These are phyloP conservation scores for Xiphydria camelus DNA, from an alignment of 2,888 invertebrate species.

Conservation along the genomic window DNA sequence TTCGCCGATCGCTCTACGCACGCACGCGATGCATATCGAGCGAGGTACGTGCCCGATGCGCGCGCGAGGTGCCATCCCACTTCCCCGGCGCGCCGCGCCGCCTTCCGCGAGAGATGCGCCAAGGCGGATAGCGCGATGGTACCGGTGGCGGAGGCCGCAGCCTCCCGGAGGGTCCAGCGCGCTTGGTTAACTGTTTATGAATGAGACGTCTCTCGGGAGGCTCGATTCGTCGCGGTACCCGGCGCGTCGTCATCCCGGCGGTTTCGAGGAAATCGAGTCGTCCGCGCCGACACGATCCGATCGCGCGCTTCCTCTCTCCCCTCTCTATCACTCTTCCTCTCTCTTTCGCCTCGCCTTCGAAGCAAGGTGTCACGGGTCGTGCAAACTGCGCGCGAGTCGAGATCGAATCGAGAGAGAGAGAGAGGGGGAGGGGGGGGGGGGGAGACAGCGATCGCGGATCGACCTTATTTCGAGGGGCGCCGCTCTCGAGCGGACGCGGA, in stretches of 20 bases:
- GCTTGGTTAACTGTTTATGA: slow-evolving; percentile 30
- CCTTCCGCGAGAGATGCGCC: too few relatives aligned
- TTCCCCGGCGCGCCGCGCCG: slow-evolving; percentile 14
- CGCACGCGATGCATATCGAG: too few relatives aligned
- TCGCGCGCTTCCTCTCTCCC: slow-evolving; percentile 19
- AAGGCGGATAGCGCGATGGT: too few relatives aligned
- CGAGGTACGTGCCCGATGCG: slow-evolving; percentile 29
- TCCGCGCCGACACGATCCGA: neutral
- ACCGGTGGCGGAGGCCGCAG: too few relatives aligned
- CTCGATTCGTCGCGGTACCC: slow-evolving; percentile 33
- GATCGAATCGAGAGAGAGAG: slow-evolving; percentile 4
- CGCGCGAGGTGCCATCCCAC: slow-evolving; percentile 21
- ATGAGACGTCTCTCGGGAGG: slow-evolving; percentile 32
- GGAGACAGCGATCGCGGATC: slow-evolving; percentile 3
- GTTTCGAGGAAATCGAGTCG: slow-evolving; percentile 1
- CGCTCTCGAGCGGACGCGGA: neutral
- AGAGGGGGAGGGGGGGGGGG: slow-evolving; percentile 7
- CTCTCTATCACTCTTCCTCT: slow-evolving; percentile 18
- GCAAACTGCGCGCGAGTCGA: slow-evolving; percentile 7
- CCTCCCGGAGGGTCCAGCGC: neutral
- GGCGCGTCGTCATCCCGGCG: slow-evolving; percentile 12
- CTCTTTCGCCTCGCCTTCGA: too few relatives aligned
- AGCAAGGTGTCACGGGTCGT: too few relatives aligned
- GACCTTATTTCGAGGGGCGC: slow-evolving; percentile 2
- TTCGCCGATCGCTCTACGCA: too few relatives aligned